phyloP scores from a whole-genome alignment of 2,888 invertebrate species.

The Stictocephala bisonia region DNA sequence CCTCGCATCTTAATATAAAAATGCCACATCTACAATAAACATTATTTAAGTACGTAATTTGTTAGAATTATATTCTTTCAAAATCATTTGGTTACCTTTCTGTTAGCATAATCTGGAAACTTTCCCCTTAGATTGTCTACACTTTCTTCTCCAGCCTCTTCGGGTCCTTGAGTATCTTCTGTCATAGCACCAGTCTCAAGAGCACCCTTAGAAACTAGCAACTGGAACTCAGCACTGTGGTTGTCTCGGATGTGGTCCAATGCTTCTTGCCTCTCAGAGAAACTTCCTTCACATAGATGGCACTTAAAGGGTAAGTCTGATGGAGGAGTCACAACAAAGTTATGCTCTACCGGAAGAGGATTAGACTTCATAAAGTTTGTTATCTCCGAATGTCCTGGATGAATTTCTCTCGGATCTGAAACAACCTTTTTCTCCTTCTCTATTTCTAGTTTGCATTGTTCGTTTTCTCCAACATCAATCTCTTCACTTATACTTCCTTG shows the following conservation, averaged over 20 bases:
- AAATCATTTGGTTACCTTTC: constrained; percentile 80
- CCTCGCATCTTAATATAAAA: too few species aligned
- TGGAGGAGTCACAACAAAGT: constrained; percentile 30
- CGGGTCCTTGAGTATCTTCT: constrained; percentile 54
- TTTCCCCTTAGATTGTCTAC: constrained; percentile 79
- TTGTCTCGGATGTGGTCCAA: constrained; percentile 82
- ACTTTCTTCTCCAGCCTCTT: constrained; percentile 72
- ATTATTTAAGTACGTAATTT: too few species aligned
- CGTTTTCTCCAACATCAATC: constrained; percentile 31
- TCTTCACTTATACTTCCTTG: constrained; percentile 52
- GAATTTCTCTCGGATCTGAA: constrained; percentile 36
- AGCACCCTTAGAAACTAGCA: constrained; percentile 81
- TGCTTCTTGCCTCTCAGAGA: constrained; percentile 81
- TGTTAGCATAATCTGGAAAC: constrained; percentile 87
- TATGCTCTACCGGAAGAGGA: not conserved
- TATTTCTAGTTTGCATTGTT: not conserved
- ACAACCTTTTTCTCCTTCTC: constrained; percentile 23
- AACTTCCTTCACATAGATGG: constrained; percentile 91
- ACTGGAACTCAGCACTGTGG: constrained; percentile 83
- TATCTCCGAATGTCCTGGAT: constrained; percentile 34
- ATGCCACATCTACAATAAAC: too few species aligned
- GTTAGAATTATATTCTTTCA: too few species aligned
- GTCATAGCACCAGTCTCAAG: constrained; percentile 52
- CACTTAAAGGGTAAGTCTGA: constrained; percentile 89
- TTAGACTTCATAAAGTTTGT: not conserved